Base-by-base conservation (phyloP, 2,113 vertebrate genomes). In the Cavia aperea region DNA sequence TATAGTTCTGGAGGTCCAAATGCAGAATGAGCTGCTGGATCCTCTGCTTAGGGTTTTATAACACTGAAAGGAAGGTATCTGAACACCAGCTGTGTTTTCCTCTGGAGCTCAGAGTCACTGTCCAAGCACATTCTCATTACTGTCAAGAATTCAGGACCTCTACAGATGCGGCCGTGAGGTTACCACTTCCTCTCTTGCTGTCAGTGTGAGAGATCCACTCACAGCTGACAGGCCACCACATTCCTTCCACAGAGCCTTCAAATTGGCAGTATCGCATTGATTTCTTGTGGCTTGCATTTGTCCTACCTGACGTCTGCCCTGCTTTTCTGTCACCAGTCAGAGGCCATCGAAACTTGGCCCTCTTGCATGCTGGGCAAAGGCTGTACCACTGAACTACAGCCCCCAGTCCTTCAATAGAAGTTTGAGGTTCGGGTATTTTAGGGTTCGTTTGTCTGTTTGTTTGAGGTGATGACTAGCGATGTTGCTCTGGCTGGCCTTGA, bases 201-300 rank as follows among this genome's bases (percentile, higher is more conserved):
- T 46, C 51, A 31, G 58, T 16, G 11, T 49, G n/a, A 58, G 14
- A 46, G 24, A 46, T 11, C 78, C 29, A 11, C n/a, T 33, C 63
- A 24, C 60, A 39, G 18, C 49, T 16, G 0, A 56, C 51, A 39
- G 49, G 31, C 66, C 33, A 10, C 77, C 11, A 4, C 13, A 2
- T 21, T 60, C 63, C 43, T 49, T n/a, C 58, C 89, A 15, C 2
- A 1, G 1, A 7, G 72, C 63, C 65, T 72, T 72, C 65, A n/a
- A 4, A 18, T 82, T 58, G 24, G 58, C 66, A 31, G 6, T 0
- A 11, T 31, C 24, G 5, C 14, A 1, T 12, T 0, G 21, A 23
- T 2, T 60, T 85, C 43, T 36, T 10, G 16, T 4, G 31, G n/a
- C 60, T 19, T 26, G 5, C 62, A 26, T 36, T 15, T 39, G 39